Evolutionary conservation across 2,113 vertebrate genomes (phyloP), one percentile per base, ranked within the genome.

Genomic region (Toxostoma redivivum): DNA sequence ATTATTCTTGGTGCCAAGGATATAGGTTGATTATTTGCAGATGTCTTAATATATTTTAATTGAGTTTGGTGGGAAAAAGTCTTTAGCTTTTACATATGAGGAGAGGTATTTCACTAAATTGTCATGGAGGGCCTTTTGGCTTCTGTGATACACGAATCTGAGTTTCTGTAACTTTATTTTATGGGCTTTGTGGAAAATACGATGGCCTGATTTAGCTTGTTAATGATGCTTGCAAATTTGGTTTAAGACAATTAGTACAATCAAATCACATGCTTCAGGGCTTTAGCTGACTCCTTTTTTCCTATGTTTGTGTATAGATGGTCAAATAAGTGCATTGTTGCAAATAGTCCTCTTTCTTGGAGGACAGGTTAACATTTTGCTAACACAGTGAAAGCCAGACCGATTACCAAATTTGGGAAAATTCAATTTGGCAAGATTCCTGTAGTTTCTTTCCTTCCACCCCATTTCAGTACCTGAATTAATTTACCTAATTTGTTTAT

Each of bases 181-280:
- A 60, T 2, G 4, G 50, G 25, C 25, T 72, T 88, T 50, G 13
- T 88, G 79, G 65, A 88, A 94, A 86, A 83, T n/a, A 53, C 25
- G 30, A 77, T 6, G 12, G 20, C 18, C 7, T 78, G 47, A 47
- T 95, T 74, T 35, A 57, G 33, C 22, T 86, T 91, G 24, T 83
- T 93, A 91, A 73, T 86, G 81, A 65, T 89, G 53, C 70, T 85
- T 95, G 53, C 50, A 92, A 73, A 91, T 91, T 91, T 92, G 19
- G 62, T 88, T 65, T 80, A 92, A 65, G 51, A 66, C 30, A 91
- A 54, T 91, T 92, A 77, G 23, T 70, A 20, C 67, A 81, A 82
- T 86, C 45, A 57, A 86, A 88, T 90, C 18, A 40, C 54, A 42
- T 77, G 72, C 62, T 66, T 95, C 69, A 38, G 35, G 54, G 45